phyloP scores from a whole-genome alignment of 2,113 vertebrate genomes.

The Tonatia bakeri region DNA sequence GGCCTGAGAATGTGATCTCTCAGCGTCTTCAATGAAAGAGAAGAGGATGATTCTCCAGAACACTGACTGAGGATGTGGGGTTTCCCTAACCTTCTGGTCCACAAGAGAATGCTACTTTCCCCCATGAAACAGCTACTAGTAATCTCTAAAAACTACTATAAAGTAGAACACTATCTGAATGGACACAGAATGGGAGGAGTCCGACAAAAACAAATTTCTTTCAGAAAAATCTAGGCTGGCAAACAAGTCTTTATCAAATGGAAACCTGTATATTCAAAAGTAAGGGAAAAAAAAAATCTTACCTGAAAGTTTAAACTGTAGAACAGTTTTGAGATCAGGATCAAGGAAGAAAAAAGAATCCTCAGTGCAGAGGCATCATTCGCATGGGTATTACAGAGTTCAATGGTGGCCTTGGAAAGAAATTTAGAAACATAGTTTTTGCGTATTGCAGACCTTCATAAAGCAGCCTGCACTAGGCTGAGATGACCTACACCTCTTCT shows the following conservation, averaged over 20 bases:
- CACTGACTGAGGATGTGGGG: background rate
- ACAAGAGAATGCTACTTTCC: background rate
- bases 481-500: background rate
- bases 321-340: constrained; percentile 96
- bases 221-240: background rate
- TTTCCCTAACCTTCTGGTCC: background rate
- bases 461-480: background rate
- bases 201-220: background rate
- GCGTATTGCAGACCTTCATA: background rate
- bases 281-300: constrained; percentile 42
- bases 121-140: background rate
- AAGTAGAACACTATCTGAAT: background rate
- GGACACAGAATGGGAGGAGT: background rate
- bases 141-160: background rate
- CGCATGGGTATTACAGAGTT: constrained; percentile 95
- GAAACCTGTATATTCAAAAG: background rate
- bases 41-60: background rate
- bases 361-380: constrained; percentile 93
- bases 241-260: background rate
- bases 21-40: background rate
- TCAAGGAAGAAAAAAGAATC: constrained; percentile 97
- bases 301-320: constrained; percentile 99
- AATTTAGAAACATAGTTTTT: constrained; percentile 30
- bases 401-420: constrained; percentile 91
- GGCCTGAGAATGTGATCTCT: background rate